Conservation (phyloP, 2,797 vertebrate species). For the Trachurus trachurus region DNA sequence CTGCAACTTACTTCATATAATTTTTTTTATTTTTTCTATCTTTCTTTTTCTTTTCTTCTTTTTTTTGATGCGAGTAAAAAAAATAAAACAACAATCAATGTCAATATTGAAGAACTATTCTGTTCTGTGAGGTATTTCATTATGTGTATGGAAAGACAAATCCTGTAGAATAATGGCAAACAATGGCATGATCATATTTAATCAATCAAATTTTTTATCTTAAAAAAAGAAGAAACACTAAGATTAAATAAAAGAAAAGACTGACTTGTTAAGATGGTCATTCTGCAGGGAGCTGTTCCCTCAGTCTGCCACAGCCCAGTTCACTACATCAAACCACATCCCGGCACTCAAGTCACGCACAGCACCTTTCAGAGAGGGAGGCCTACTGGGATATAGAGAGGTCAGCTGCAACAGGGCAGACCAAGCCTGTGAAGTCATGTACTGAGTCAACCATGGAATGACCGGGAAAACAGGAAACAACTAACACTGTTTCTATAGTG, state of each 20-base stretch:
- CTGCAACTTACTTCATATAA: conserved; percentile 3
- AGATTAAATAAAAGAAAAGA: not conserved
- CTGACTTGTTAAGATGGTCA: not conserved
- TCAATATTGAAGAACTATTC: not conserved
- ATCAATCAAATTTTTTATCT: too few species aligned
- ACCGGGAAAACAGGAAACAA: conserved; percentile 45
- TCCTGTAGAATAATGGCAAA: not conserved
- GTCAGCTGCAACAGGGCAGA: conserved; percentile 27
- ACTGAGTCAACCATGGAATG: conserved; percentile 24
- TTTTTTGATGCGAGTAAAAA: not conserved
- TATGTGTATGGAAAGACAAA: not conserved
- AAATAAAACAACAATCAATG: not conserved
- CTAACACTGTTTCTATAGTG: conserved; percentile 14
- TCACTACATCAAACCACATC: conserved; percentile 51
- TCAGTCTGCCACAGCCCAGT: conserved; percentile 4
- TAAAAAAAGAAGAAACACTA: too few species aligned
- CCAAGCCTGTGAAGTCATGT: conserved; percentile 33
- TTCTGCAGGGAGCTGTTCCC: not conserved
- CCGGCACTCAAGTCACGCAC: conserved; percentile 25
- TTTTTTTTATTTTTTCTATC: not conserved
- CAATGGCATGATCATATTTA: not conserved
- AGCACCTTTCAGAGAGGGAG: conserved; percentile 42
- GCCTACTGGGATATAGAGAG: conserved; percentile 31
- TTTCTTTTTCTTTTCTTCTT: not conserved
- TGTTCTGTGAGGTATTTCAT: not conserved